Base-by-base conservation (phyloP, 2,113 vertebrate species). In the Rissa tridactyla region DNA sequence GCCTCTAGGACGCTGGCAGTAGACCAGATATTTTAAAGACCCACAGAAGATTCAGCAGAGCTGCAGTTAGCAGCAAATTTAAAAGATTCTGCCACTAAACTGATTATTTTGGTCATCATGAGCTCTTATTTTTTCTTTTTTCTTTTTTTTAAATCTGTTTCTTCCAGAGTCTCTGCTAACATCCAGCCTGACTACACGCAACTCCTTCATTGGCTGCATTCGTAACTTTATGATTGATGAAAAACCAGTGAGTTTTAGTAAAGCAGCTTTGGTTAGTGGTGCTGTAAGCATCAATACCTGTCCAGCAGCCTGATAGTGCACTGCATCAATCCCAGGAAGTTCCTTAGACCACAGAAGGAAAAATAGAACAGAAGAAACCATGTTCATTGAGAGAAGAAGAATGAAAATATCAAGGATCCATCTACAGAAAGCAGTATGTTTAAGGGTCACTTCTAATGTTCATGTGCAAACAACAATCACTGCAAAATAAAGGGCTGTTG, bases 211-310 rank as follows among this genome's bases (percentile, higher is more conserved):
- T 54, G 99, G 99, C 94, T 99, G 99, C 65, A 97, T 99, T 96
- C 99, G 98, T 93, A 99, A 99, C 95, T 98, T 99, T 94, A 97
- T 96, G 94, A 98, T 99, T 91, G 98, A 99, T 30, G 98, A 98
- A 90, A 98, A 95, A 66, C 96, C 92, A 32, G 99, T 99, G 76
- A 99, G 98, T 97, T 99, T 99, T 96, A 99, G 97, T 86, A 99
- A 99, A 96, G 98, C 99, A 20, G 98, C 97, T 49, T 95, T 99
- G 92, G 99, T 99, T 90, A 99, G 98, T 4, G 99, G 99, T 11
- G 99, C 99, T 3, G 98, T 99, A 82, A 98, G 99, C 94, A 98
- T 99, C 62, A 99, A 98, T 60, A 97, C 97, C 34, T 99, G 99
- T 81, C 99, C 99, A n/a, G 98, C 98, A 60, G 98, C 98, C 75